These are phyloP conservation scores for Phenganax marumi DNA, from an alignment of 92 coral and sea anemone genomes.

Conservation along the genomic window DNA sequence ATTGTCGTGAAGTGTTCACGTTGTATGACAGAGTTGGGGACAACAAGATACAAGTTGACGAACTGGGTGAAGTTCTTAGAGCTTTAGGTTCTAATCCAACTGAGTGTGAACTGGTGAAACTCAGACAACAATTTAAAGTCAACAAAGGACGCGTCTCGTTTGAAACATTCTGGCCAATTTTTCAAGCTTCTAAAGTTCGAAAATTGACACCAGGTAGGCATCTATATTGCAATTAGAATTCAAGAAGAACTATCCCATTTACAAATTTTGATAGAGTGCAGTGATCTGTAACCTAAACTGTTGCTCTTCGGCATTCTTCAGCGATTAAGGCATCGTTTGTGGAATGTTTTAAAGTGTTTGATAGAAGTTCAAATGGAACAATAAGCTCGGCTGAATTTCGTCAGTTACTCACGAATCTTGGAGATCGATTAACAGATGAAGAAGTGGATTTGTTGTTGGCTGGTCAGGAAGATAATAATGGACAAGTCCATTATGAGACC, in stretches of 20 bases:
- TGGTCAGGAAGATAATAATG: conserved; percentile 91
- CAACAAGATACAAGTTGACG: conserved; percentile 69
- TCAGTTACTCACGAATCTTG: conserved; percentile 86
- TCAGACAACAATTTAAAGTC: conserved; percentile 48
- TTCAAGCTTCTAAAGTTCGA: conserved; percentile 77
- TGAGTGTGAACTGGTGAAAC: conserved; percentile 74
- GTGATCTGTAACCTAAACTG: background rate
- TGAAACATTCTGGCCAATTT: conserved; percentile 82
- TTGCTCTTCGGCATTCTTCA: background rate
- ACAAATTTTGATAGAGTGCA: background rate
- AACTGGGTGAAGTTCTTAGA: conserved; percentile 92
- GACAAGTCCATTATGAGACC: conserved; percentile 85
- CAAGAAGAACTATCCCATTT: background rate
- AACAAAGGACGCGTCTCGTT: conserved; percentile 82
- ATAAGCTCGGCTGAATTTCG: conserved; percentile 89
- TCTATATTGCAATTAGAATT: background rate
- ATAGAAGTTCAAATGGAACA: conserved; percentile 81
- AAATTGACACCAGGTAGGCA: conserved; percentile 35
- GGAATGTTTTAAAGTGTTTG: conserved; percentile 91
- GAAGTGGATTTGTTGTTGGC: conserved; percentile 75
- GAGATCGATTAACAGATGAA: conserved; percentile 81
- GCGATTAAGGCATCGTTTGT: conserved; percentile 85
- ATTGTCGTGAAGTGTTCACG: conserved; percentile 70
- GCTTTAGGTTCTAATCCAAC: conserved; percentile 98
- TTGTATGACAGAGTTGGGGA: conserved; percentile 93